Evolutionary conservation across 2,113 vertebrate genomes (phyloP), one percentile per base, ranked within the genome.

Genomic region (Eidolon helvum): DNA sequence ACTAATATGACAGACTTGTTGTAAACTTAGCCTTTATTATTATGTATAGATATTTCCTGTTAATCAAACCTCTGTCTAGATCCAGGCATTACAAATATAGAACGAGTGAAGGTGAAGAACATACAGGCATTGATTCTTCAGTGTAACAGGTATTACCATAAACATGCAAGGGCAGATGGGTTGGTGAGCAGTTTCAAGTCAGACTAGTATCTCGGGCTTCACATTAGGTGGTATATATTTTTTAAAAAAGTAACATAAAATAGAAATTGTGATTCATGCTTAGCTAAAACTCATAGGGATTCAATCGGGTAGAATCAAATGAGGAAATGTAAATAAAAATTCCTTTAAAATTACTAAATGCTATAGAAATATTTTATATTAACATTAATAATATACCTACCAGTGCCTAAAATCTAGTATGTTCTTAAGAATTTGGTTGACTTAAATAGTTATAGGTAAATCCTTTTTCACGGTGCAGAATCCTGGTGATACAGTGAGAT

Each of bases 191-290:
- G 10, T 65, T 63, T 63, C 48, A 22, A 91, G 45, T 55, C 19
- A 84, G 21, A 55, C 12, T 74, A 35, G n/a, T 48, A 83, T 72
- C 71, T 82, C 11, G 10, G 30, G 57, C 1, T 3, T 79, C 28
- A 82, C n/a, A 61, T 87, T 61, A 77, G 28, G 3, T 68, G 72
- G 22, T 74, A 30, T 8, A 40, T 15, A 11, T 80, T 90, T 90
- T 80, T 90, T 90, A 93, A 75, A 92, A 77, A 88, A 66, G 45
- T 40, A 48, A 68, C 15, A 93, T 12, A 66, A 91, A 95, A 91
- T 24, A 40, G n/a, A 88, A 59, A 83, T 33, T n/a, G 10, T 91
- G 24, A 50, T 78, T 18, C 21, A 86, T 77, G 9, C 19, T 57
- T 92, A 30, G 5, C 4, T 90, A 96, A 61, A 96, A 61, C 7